These are phyloP conservation scores for Diaprepes abbreviatus DNA, from an alignment of 2,888 invertebrate species.

Conservation along the genomic window DNA sequence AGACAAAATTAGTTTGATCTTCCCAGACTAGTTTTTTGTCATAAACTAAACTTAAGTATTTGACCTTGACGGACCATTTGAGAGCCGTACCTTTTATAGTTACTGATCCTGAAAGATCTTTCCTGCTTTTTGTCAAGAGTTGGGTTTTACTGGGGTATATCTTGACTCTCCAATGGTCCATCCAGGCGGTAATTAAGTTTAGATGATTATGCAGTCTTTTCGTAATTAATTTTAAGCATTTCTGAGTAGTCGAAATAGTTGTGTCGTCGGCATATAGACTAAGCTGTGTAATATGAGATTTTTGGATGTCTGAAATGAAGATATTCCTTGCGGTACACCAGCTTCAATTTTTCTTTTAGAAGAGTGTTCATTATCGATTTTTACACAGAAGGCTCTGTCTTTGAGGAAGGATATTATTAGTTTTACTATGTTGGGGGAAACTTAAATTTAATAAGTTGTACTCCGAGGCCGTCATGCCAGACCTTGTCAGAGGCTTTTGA, in stretches of 20 bases:
- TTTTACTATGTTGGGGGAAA: too few relatives aligned
- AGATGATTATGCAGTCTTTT: neutral
- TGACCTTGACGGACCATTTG: too few relatives aligned
- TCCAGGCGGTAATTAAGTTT: neutral
- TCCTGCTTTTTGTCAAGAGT: too few relatives aligned
- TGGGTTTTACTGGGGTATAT: slow-evolving; percentile 4
- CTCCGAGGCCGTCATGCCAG: too few relatives aligned
- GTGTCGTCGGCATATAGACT: too few relatives aligned
- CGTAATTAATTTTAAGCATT: neutral
- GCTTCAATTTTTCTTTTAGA: slow-evolving; percentile 2
- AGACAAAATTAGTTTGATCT: too few relatives aligned
- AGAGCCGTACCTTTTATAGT: neutral
- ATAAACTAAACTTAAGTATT: too few relatives aligned
- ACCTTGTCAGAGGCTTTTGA: neutral
- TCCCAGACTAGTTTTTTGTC: neutral
- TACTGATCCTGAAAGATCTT: neutral
- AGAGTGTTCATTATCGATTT: neutral
- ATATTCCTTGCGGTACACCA: slow-evolving; percentile 36
- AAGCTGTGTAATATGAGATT: too few relatives aligned
- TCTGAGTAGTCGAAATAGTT: neutral
- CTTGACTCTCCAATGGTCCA: too few relatives aligned
- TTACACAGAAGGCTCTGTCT: slow-evolving; percentile 6
- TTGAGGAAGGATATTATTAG: slow-evolving; percentile 15
- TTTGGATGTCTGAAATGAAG: slow-evolving; percentile 18
- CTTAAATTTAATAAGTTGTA: too few relatives aligned